These are phyloP conservation scores for Phoebastria nigripes DNA, from an alignment of 2,797 vertebrate genomes.

Conservation along the genomic window DNA sequence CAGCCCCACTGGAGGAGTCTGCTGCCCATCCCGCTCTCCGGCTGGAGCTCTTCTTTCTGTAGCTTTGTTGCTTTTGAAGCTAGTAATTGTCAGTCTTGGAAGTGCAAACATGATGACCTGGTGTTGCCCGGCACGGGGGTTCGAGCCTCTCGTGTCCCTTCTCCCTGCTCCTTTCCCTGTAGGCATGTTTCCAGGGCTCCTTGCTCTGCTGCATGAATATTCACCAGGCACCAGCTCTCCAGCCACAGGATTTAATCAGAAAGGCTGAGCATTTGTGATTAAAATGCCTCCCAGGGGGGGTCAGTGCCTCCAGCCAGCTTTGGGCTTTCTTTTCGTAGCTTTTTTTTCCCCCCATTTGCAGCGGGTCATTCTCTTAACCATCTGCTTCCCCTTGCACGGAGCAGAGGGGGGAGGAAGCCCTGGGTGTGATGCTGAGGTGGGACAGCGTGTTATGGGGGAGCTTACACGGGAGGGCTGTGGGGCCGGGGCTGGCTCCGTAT, in stretches of 20 bases:
- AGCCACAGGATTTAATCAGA: conserved; percentile 56
- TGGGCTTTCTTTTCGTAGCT: conserved; percentile 39
- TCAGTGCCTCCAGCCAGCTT: conserved; percentile 49
- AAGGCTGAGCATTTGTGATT: conserved; percentile 45
- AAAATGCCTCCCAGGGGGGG: conserved; percentile 48
- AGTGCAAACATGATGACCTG: background rate
- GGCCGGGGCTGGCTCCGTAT: background rate
- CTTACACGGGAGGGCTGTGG: background rate
- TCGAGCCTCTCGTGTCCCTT: background rate
- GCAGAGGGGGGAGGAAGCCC: background rate
- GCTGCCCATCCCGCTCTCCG: background rate
- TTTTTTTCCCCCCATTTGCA: background rate
- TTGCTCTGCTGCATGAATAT: conserved; percentile 32
- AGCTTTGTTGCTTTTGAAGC: background rate
- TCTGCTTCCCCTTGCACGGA: conserved; percentile 23
- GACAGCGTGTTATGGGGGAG: background rate
- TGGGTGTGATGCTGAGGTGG: background rate
- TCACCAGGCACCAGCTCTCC: conserved; percentile 47
- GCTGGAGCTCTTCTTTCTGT: background rate
- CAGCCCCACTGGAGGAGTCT: no score
- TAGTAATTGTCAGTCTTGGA: background rate
- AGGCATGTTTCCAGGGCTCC: conserved; percentile 2
- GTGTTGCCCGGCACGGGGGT: background rate
- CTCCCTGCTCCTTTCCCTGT: background rate
- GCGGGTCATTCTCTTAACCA: conserved; percentile 39